Evolutionary conservation across 2,797 vertebrate species (phyloP).

Genomic region (Gila robusta): DNA sequence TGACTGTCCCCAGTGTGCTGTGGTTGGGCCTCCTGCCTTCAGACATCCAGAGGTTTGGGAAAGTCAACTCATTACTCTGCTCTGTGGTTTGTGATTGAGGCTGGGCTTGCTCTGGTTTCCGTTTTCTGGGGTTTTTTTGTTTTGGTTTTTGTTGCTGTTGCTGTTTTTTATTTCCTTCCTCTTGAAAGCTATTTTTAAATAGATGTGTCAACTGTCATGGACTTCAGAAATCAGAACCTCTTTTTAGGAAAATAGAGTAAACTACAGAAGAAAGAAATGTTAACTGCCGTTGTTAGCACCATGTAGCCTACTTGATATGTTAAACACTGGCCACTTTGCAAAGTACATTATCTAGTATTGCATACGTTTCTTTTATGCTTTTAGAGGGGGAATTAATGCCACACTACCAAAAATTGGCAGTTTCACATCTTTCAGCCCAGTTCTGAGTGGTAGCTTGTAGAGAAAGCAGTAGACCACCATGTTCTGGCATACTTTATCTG

Average conservation of each 20-base stretch:
- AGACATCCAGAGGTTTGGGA: conserved; percentile 91
- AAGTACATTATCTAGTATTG: not conserved
- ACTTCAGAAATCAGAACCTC: conserved; percentile 18
- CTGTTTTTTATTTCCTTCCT: conserved; percentile 54
- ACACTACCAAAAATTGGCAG: not conserved
- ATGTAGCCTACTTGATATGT: not conserved
- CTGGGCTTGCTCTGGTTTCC: conserved; percentile 50
- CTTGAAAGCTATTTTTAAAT: conserved; percentile 60
- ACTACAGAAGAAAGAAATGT: not conserved
- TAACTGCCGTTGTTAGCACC: not conserved
- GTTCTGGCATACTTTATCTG: not conserved
- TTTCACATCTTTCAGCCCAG: not conserved
- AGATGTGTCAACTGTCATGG: conserved; percentile 56
- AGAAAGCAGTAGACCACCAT: not conserved
- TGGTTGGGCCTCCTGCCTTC: conserved; percentile 99
- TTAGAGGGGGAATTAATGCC: not conserved
- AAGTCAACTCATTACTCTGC: conserved; percentile 70
- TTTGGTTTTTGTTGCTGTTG: conserved; percentile 78
- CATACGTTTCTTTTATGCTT: not conserved
- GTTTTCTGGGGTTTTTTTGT: conserved; percentile 73
- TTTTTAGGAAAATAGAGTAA: conserved; percentile 12
- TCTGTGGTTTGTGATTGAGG: conserved; percentile 76
- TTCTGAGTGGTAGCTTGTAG: not conserved
- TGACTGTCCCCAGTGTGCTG: conserved; percentile 92
- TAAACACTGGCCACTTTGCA: not conserved